A percentile compares a stretch with the other conserved stretches of the same genome.
Conservation (phyloP, 2,888 invertebrate species). For the Eulithis prunata region DNA sequence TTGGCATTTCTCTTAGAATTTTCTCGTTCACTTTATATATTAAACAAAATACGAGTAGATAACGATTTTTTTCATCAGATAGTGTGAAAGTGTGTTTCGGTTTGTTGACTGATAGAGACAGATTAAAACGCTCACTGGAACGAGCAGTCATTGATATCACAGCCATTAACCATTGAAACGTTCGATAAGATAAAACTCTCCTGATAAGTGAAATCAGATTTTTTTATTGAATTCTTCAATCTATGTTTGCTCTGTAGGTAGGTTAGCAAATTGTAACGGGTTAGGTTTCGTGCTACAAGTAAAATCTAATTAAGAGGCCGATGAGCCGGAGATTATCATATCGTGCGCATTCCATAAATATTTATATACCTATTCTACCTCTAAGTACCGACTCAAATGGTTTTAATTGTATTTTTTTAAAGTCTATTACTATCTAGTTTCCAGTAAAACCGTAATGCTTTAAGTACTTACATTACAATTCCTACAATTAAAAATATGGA, state of each 20-base stretch:
- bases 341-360: conserved; percentile 65
- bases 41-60: too few species aligned
- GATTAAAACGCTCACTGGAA: conserved; percentile 45
- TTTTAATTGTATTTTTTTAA: conserved; percentile 1
- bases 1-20: conserved; percentile 7
- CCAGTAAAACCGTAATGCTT: too few species aligned
- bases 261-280: conserved; percentile 12
- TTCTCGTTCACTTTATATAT: conserved; percentile 6
- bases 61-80: conserved; percentile 12
- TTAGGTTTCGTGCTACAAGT: conserved; percentile 59
- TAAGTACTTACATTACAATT: too few species aligned
- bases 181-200: conserved; percentile 33
- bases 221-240: conserved; percentile 26
- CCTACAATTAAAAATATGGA: too few species aligned
- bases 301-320: conserved; percentile 60
- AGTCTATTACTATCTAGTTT: not conserved
- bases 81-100: conserved; percentile 29
- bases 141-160: conserved; percentile 44
- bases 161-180: conserved; percentile 46
- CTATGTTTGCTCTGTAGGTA: conserved; percentile 6
- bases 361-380: conserved; percentile 9
- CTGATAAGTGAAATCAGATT: conserved; percentile 17
- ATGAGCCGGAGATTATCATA: conserved; percentile 48
- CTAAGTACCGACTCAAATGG: not conserved
- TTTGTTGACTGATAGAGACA: conserved; percentile 55